Percentiles rank a stretch among this genome's conserved stretches.
These are phyloP conservation scores for Ganaspis sp. DNA, from an alignment of 1,140 invertebrate genomes.

Conservation along the genomic window DNA sequence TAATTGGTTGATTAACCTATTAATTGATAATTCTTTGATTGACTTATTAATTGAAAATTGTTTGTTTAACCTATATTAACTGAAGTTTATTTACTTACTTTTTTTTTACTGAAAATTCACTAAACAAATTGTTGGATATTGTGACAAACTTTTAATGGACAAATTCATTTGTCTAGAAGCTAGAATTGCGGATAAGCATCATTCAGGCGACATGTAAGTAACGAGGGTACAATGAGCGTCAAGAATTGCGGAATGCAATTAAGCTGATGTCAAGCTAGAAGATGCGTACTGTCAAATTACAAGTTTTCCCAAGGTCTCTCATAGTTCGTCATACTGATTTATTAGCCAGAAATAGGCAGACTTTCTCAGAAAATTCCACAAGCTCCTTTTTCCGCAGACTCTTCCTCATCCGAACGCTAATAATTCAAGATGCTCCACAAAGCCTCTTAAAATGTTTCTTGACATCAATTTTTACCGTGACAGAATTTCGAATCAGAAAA, in stretches of 20 bases:
- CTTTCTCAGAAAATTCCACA: neutral
- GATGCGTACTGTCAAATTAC: conserved; percentile 74
- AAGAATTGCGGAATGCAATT: conserved; percentile 74
- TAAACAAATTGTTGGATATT: no score
- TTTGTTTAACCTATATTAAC: no score
- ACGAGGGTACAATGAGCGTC: conserved; percentile 64
- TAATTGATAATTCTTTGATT: no score
- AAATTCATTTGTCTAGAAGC: conserved; percentile 51
- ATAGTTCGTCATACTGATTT: conserved; percentile 72
- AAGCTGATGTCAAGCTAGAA: conserved; percentile 67
- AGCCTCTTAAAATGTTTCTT: neutral
- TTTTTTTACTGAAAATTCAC: no score
- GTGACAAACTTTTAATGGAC: neutral
- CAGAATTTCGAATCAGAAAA: neutral
- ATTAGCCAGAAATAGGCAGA: conserved; percentile 50
- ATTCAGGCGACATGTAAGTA: conserved; percentile 55
- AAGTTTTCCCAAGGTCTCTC: conserved; percentile 57
- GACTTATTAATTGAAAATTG: no score
- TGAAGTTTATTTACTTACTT: no score
- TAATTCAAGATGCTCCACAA: conserved; percentile 12
- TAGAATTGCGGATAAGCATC: conserved; percentile 44
- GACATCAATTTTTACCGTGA: neutral
- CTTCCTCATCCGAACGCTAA: neutral
- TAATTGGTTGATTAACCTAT: no score
- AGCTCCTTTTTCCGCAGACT: neutral